Evolutionary conservation across 1,140 invertebrate genomes (phyloP), one percentile per base, ranked within the genome.

Genomic region (Aphidius ervi): DNA sequence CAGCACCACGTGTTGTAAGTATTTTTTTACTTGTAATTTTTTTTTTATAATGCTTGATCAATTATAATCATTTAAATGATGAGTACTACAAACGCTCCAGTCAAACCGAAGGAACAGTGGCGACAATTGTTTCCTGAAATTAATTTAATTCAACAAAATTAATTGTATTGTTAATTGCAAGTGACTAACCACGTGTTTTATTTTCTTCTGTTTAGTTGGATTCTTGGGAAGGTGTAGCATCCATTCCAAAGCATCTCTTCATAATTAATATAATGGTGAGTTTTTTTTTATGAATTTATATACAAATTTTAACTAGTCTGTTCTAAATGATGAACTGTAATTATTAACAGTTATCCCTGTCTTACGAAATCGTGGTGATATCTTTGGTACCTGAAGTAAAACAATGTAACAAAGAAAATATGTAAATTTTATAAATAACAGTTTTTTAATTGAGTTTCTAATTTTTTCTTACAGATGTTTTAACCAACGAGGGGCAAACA

Each of bases 341-440:
- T 31, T 31, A 31, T 31, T 31, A 31, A 31, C 23, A 72, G 73
- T 73, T 74, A 74, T 73, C 73, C 73, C 73, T 74, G 73, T 73
- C 73, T 61, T 72, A 73, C 68, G 61, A 56, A 49, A n/a, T 58
- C 9, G 58, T 73, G 70, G 70, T 67, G 71, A 74, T 43, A 66
- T 45, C 55, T 42, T 58, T 60, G 61, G 48, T 50, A 50, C 9
- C 70, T 74, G 71, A 74, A 59, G 41, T 46, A 37, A 16, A 40
- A 6, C 47, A 5, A 37, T 41, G 5, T 45, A 5, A 42, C 46
- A 56, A 8, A 59, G 37, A 41, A 9, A 23, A 41, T 10, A n/a
- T 47, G 9, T 42, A 20, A 4, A 7, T 45, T 52, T 9, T 9
- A n/a, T 47, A 31, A 31, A 31, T 31, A 4, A 40, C 8, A 40